These are phyloP conservation scores for Drosophila barbarae DNA, from an alignment of 2,888 invertebrate species.

Conservation along the genomic window DNA sequence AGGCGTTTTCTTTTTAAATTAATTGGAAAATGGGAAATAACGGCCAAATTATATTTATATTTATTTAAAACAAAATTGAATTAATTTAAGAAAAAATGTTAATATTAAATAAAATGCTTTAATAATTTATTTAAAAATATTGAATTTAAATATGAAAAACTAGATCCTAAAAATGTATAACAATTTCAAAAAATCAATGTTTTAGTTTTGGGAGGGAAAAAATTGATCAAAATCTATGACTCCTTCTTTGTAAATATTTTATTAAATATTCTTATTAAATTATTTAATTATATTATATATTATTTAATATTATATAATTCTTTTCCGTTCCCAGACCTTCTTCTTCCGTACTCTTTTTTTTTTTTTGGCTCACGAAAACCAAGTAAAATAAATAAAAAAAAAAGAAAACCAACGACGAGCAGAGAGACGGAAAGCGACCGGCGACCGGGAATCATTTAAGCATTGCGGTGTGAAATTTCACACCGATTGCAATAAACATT, in stretches of 20 bases:
- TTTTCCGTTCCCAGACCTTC: neutral
- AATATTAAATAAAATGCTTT: no score
- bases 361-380: neutral
- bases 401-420: slow-evolving; percentile 16
- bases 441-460: slow-evolving; percentile 74
- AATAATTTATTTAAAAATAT: no score
- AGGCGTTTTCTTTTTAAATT: no score
- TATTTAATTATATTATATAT: neutral
- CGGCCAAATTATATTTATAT: no score
- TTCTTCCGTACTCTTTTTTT: neutral
- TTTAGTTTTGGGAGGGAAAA: no score
- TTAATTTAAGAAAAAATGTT: no score
- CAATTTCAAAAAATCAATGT: no score
- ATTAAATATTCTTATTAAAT: neutral
- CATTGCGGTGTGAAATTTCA: slow-evolving; percentile 80
- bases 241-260: neutral
- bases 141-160: no score
- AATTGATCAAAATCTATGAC: neutral
- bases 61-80: no score
- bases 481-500: slow-evolving; percentile 76
- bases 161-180: no score
- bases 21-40: no score
- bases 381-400: neutral
- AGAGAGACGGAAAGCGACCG: slow-evolving; percentile 23
- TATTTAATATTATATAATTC: neutral